Evolutionary conservation across 2,888 invertebrate genomes (phyloP).

Genomic region (Heliconius cydno): DNA sequence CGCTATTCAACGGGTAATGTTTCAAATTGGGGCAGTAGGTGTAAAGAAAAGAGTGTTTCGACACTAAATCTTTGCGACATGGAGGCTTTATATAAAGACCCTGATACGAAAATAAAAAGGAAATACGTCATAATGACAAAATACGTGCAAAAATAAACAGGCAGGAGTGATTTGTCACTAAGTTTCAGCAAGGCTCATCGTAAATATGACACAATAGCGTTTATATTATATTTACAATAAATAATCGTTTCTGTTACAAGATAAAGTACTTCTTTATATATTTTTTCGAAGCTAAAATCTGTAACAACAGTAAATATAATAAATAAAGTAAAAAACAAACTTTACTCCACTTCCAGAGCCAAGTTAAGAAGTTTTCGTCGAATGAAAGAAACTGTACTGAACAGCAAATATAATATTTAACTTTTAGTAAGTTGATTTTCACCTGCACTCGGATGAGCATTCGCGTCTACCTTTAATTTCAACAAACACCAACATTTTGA

Average conservation of each 20-base stretch:
- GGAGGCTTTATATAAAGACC: neutral
- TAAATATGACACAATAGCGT: neutral
- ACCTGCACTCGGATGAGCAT: conserved; percentile 24
- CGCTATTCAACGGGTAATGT: neutral
- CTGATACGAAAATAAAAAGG: no score
- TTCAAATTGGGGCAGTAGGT: neutral
- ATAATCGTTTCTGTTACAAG: neutral
- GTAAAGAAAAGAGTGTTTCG: neutral
- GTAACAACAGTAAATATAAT: neutral
- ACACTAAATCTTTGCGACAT: neutral
- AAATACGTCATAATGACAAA: no score
- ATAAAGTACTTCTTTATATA: neutral
- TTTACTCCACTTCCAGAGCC: neutral
- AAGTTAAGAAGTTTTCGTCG: conserved; percentile 11
- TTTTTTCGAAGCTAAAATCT: neutral
- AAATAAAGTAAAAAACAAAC: neutral
- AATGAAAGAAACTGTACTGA: conserved; percentile 25
- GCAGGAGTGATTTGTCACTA: neutral
- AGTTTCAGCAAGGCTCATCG: neutral
- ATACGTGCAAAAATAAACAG: neutral
- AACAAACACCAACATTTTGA: conserved; percentile 25
- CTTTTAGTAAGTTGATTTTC: conserved; percentile 22
- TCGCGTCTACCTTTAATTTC: conserved; percentile 32
- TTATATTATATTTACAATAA: neutral
- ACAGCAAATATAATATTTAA: conserved; percentile 18